Percentiles rank a stretch among this genome's conserved stretches.
These are phyloP conservation scores for Dasysyrphus tricinctus DNA, from an alignment of 2,888 invertebrate species.

Conservation along the genomic window DNA sequence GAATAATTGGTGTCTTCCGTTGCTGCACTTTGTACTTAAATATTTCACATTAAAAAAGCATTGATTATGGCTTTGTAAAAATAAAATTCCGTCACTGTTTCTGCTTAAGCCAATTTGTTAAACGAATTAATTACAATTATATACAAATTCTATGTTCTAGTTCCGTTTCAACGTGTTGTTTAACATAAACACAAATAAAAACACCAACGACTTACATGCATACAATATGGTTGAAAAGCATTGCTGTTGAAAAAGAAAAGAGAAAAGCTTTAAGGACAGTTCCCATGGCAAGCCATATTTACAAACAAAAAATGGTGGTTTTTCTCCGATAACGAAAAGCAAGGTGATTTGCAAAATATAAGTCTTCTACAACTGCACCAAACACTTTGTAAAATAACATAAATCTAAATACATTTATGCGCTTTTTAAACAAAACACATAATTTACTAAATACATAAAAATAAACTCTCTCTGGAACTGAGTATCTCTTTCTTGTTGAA, in stretches of 20 bases:
- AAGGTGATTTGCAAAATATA: constrained; percentile 43
- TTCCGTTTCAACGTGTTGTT: constrained; percentile 48
- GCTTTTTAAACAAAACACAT: not conserved
- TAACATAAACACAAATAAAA: constrained; percentile 40
- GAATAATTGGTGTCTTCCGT: constrained; percentile 2
- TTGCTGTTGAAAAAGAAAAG: constrained; percentile 24
- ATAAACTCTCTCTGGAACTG: not conserved
- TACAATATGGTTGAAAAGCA: constrained; percentile 15
- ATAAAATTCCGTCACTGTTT: constrained; percentile 15
- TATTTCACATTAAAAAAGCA: constrained; percentile 15
- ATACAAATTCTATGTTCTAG: constrained; percentile 49
- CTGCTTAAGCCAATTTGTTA: not conserved
- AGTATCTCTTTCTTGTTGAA: not conserved
- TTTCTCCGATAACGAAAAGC: constrained; percentile 15
- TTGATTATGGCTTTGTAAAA: constrained; percentile 35
- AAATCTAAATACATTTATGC: not conserved
- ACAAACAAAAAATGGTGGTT: not conserved
- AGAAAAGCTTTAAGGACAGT: constrained; percentile 26
- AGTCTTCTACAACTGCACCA: constrained; percentile 20
- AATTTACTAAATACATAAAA: not conserved
- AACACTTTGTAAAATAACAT: constrained; percentile 2
- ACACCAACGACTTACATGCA: not conserved
- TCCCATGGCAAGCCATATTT: constrained; percentile 10
- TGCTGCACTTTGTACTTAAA: constrained; percentile 27
- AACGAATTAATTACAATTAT: constrained; percentile 12